Evolutionary conservation across 2,888 invertebrate species (phyloP).

Genomic region (Hydriomena furcata): DNA sequence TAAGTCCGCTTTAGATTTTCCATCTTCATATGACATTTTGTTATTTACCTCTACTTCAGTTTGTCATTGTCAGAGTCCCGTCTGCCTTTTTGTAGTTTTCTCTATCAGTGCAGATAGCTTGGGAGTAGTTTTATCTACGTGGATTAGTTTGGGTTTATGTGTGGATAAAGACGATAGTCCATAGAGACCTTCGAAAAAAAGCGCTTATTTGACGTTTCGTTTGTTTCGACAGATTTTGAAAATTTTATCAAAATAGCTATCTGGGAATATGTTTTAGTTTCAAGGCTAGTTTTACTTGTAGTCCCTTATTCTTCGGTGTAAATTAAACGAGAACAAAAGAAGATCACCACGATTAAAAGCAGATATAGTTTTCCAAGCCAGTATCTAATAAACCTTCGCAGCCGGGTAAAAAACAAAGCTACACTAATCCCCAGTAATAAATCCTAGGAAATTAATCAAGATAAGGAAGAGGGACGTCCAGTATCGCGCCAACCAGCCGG

Average conservation of each 20-base stretch:
- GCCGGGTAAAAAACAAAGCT: constrained; percentile 30
- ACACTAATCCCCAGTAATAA: constrained; percentile 47
- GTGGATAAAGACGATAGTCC: background rate
- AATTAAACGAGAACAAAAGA: too few relatives aligned
- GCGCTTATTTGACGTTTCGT: too few relatives aligned
- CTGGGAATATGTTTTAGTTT: too few relatives aligned
- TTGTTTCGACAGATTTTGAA: too few relatives aligned
- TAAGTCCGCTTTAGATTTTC: constrained; percentile 46
- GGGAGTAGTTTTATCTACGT: constrained; percentile 1
- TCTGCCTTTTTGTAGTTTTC: constrained; percentile 25
- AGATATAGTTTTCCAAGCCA: too few relatives aligned
- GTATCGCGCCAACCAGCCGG: constrained; percentile 36
- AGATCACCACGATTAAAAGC: too few relatives aligned
- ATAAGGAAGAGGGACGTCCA: constrained; percentile 47
- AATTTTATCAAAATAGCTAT: too few relatives aligned
- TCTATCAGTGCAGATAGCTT: constrained; percentile 11
- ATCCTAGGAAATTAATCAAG: constrained; percentile 62
- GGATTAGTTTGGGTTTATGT: background rate
- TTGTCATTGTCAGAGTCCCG: constrained; percentile 56
- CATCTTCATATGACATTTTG: constrained; percentile 61
- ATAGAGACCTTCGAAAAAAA: too few relatives aligned
- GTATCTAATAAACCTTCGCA: constrained; percentile 20
- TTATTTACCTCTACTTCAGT: constrained; percentile 57
- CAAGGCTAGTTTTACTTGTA: too few relatives aligned
- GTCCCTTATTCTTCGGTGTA: too few relatives aligned